phyloP scores from a whole-genome alignment of 2,797 vertebrate species.

The Anguilla megastoma region DNA sequence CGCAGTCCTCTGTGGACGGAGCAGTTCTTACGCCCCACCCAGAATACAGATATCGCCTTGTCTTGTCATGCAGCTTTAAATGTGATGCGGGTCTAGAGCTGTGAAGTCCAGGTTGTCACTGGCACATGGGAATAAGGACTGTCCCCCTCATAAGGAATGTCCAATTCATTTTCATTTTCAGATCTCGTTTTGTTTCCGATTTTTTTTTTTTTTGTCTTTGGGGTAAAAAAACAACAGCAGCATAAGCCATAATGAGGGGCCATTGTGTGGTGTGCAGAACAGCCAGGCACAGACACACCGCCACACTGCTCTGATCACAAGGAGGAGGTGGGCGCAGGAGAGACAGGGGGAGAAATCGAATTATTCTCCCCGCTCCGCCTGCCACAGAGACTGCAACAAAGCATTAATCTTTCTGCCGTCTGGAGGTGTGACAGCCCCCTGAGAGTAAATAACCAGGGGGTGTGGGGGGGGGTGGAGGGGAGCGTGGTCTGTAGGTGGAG shows the following conservation, averaged over 20 bases:
- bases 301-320: slow-evolving; percentile 1
- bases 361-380: slow-evolving; percentile 70
- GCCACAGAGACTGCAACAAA: slow-evolving; percentile 62
- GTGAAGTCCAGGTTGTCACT: background rate
- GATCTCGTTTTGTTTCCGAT: background rate
- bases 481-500: slow-evolving; percentile 33
- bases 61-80: background rate
- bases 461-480: slow-evolving; percentile 34
- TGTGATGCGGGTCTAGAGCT: background rate
- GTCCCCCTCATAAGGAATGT: background rate
- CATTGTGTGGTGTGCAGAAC: slow-evolving; percentile 10
- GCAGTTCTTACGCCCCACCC: background rate
- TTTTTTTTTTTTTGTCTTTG: background rate
- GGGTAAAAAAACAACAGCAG: background rate
- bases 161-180: background rate
- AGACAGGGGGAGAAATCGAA: slow-evolving; percentile 68
- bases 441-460: slow-evolving; percentile 43
- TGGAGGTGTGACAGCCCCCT: slow-evolving; percentile 64
- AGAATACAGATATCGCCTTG: background rate
- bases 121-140: background rate
- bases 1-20: background rate
- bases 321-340: slow-evolving; percentile 35
- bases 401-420: slow-evolving; percentile 68
- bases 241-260: background rate
- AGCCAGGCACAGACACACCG: background rate